Percentiles rank a stretch among this genome's conserved stretches.
phyloP scores from a whole-genome alignment of 2,888 invertebrate genomes.

The Parnassius orleans region DNA sequence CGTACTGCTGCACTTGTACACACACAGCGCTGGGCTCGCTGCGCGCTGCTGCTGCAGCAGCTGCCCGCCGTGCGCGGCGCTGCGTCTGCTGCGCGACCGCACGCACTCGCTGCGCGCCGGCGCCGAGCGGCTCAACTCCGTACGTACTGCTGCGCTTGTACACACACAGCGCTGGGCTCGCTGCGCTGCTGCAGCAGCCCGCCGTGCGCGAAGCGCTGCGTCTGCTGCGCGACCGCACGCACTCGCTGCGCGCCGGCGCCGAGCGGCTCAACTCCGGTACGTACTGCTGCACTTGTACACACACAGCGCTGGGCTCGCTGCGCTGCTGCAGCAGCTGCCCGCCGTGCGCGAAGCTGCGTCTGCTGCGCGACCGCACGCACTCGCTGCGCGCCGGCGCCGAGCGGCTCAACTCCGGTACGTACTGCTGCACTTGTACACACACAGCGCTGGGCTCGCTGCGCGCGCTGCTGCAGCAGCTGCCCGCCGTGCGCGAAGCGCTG shows the following conservation, averaged over 20 bases:
- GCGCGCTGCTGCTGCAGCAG: conserved; percentile 83
- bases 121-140: conserved; percentile 87
- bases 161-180: too few species aligned
- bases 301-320: conserved; percentile 87
- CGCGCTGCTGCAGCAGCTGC: conserved; percentile 85
- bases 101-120: conserved; percentile 84
- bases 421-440: too few species aligned
- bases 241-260: conserved; percentile 84
- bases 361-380: conserved; percentile 84
- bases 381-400: conserved; percentile 85
- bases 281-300: too few species aligned
- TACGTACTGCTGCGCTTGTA: too few species aligned
- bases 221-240: conserved; percentile 83
- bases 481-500: conserved; percentile 83
- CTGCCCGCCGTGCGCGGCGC: conserved; percentile 84
- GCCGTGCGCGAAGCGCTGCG: conserved; percentile 83
- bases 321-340: conserved; percentile 84
- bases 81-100: conserved; percentile 82
- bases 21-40: too few species aligned
- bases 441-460: conserved; percentile 85
- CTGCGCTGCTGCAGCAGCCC: conserved; percentile 83
- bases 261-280: conserved; percentile 88
- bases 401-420: conserved; percentile 87
- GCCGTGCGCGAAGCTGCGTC: conserved; percentile 83
- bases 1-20: too few species aligned